Conservation (phyloP, 2,113 vertebrate species). For the Chlamydotis undulata region DNA sequence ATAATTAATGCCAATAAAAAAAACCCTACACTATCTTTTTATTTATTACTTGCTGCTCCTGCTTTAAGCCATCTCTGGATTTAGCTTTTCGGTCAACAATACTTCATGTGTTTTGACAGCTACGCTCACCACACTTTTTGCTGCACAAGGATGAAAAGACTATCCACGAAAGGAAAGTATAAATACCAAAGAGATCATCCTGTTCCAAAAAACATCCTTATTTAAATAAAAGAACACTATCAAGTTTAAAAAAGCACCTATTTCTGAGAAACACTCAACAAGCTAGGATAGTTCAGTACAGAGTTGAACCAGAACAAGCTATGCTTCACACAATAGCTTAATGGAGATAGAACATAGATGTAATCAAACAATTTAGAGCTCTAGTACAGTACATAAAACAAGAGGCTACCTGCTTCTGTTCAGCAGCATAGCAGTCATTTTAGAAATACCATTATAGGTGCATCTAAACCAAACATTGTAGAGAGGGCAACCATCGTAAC, state of each 20-base stretch:
- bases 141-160: not conserved
- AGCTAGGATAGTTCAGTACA: not conserved
- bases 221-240: not conserved
- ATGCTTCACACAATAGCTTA: not conserved
- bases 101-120: not conserved
- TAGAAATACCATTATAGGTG: not conserved
- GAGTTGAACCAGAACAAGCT: not conserved
- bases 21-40: not conserved
- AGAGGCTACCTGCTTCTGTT: not conserved
- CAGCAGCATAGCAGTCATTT: not conserved
- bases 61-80: not conserved
- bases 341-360: not conserved
- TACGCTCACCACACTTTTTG: not conserved
- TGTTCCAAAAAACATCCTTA: not conserved
- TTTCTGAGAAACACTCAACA: not conserved
- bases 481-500: not conserved
- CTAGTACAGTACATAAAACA: not conserved
- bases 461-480: not conserved
- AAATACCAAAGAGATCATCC: not conserved
- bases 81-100: not conserved
- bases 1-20: not conserved
- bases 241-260: not conserved
- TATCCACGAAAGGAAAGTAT: not conserved
- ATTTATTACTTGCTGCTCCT: slow-evolving; percentile 6
- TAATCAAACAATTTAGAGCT: not conserved